These are phyloP conservation scores for Mylabris phalerata DNA, from an alignment of 1,140 invertebrate genomes.

Conservation along the genomic window DNA sequence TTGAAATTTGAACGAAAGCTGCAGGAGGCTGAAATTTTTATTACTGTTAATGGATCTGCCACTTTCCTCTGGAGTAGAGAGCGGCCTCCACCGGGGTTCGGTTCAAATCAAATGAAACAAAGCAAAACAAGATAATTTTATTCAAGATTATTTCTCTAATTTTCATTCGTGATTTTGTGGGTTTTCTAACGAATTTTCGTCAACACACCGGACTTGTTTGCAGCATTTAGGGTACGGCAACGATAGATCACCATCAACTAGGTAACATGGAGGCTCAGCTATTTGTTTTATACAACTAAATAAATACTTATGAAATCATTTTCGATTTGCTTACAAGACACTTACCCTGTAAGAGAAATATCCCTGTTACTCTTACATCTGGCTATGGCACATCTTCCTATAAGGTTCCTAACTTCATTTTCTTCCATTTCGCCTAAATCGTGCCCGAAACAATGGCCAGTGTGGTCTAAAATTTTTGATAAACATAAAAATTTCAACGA, in stretches of 20 bases:
- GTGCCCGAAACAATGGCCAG: not conserved
- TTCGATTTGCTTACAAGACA: not conserved
- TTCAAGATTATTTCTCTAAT: too few relatives aligned
- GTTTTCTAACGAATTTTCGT: too few relatives aligned
- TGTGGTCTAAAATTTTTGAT: not conserved
- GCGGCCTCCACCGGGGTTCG: too few relatives aligned
- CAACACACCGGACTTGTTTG: not conserved
- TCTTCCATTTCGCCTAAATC: conserved; percentile 1
- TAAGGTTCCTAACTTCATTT: not conserved
- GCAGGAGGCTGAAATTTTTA: too few relatives aligned
- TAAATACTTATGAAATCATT: not conserved
- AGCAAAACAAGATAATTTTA: not conserved
- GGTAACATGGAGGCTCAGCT: not conserved
- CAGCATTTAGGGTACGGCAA: conserved; percentile 3
- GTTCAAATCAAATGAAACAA: not conserved
- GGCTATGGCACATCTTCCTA: not conserved
- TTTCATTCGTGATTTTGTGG: too few relatives aligned
- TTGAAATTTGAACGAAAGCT: too few relatives aligned
- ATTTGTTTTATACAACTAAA: not conserved
- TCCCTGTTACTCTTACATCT: not conserved
- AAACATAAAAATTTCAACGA: too few relatives aligned
- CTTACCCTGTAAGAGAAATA: not conserved
- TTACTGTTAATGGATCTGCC: too few relatives aligned
- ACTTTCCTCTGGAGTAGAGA: too few relatives aligned
- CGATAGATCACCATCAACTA: not conserved